A percentile compares a stretch with the other conserved stretches of the same genome.
Evolutionary conservation across 2,888 invertebrate species (phyloP).

Genomic region (Acanthococcus lagerstroemiae): DNA sequence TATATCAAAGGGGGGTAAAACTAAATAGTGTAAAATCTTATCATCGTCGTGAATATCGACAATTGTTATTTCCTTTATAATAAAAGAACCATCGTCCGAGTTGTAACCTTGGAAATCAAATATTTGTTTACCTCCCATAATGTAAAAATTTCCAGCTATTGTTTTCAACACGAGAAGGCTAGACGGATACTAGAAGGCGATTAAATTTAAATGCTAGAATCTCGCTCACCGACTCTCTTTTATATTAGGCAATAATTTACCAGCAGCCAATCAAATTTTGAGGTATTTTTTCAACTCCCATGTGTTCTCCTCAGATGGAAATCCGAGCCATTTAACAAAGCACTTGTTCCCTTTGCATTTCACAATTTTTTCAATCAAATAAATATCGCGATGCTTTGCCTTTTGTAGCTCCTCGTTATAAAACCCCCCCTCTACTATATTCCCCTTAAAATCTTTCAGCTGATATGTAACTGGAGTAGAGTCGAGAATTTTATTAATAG

Average conservation of each 20-base stretch:
- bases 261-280: too few species aligned
- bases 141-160: too few species aligned
- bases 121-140: too few species aligned
- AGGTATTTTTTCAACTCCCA: not conserved
- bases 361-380: not conserved
- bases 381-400: not conserved
- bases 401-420: not conserved
- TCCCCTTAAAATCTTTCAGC: not conserved
- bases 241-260: too few species aligned
- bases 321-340: not conserved
- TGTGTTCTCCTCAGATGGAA: not conserved
- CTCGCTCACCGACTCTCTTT: too few species aligned
- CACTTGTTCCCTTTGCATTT: not conserved
- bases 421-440: not conserved
- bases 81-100: not conserved
- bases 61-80: not conserved
- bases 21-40: not conserved
- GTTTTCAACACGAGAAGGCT: not conserved
- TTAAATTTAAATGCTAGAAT: too few species aligned
- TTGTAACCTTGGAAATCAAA: not conserved
- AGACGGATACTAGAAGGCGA: not conserved
- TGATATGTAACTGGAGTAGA: not conserved
- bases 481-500: not conserved
- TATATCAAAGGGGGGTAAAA: not conserved
- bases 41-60: not conserved